phyloP scores from a whole-genome alignment of 2,113 vertebrate species.

The Thunnus thynnus region DNA sequence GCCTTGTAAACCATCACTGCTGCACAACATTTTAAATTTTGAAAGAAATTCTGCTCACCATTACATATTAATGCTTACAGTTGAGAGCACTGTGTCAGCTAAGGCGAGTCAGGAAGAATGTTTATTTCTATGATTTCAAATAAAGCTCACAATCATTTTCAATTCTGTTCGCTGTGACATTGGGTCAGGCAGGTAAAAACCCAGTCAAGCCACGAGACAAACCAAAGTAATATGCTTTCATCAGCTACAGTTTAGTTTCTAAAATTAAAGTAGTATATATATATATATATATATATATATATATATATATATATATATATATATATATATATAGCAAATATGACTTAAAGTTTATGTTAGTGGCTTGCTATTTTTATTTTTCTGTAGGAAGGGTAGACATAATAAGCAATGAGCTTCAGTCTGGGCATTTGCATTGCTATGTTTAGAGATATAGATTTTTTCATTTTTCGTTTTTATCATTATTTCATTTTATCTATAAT shows the following conservation, averaged over 20 bases:
- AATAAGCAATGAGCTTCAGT: too few relatives aligned
- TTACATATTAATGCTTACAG: constrained; percentile 41
- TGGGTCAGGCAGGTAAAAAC: neutral
- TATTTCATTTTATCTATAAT: too few relatives aligned
- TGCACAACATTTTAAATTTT: constrained; percentile 37
- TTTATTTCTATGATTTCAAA: constrained; percentile 21
- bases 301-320: too few relatives aligned
- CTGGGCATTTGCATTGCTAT: too few relatives aligned
- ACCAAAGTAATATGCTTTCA: too few relatives aligned
- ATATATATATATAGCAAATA: neutral
- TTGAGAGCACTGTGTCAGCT: neutral
- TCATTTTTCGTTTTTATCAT: too few relatives aligned
- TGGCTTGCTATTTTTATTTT: neutral
- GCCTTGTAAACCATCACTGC: constrained; percentile 33
- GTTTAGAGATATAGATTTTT: too few relatives aligned
- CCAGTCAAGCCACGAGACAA: neutral
- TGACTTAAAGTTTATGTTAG: neutral
- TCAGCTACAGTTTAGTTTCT: neutral
- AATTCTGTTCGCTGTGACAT: neutral
- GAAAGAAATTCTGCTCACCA: constrained; percentile 9
- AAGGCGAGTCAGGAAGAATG: constrained; percentile 5
- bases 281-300: too few relatives aligned
- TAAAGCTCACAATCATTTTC: neutral
- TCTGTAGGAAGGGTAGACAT: too few relatives aligned
- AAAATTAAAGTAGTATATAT: too few relatives aligned